Evolutionary conservation across 2,888 invertebrate genomes (phyloP), one percentile per base, ranked within the genome.

Genomic region (Lepidonotus clava): DNA sequence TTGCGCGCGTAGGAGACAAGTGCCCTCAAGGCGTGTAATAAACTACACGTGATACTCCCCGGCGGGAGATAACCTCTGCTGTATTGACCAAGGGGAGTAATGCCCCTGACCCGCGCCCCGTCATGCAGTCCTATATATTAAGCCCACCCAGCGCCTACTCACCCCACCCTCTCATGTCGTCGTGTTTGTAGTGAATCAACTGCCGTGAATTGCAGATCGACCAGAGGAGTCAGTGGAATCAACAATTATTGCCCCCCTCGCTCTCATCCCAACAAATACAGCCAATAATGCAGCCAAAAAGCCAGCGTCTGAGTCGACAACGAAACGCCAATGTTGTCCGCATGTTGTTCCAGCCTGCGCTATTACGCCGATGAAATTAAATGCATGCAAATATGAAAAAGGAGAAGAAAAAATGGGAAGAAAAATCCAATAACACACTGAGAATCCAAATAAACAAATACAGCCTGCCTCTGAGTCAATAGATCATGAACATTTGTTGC

Each of bases 221-320:
- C 61, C 24, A 28, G 46, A 18, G 46, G 38, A 71, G 71, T 71
- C 71, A 71, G 24, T 38, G 71, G 36, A 71, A 71, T 71, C 71
- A 34, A 36, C 71, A 71, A 24, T 38, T 71, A 38, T 71, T 36
- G 71, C 34, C 71, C n/a, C 36, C 71, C 71, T n/a, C n/a, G n/a
- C n/a, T 36, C 71, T 71, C 71, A 71, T 71, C 71, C 71, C 38
- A 36, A 38, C 18, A 21, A 71, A 36, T 71, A 38, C 18, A 21
- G 18, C 36, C 34, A 6, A 38, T 34, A 36, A 38, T n/a, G n/a
- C n/a, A n/a, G n/a, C n/a, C n/a, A n/a, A n/a, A n/a, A n/a, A n/a
- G n/a, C n/a, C n/a, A n/a, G n/a, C n/a, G n/a, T n/a, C n/a, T n/a
- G n/a, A n/a, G n/a, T n/a, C n/a, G n/a, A n/a, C n/a, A n/a, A n/a